Base-by-base conservation (phyloP, 2,797 vertebrate genomes). In the Apogon hyalosoma region DNA sequence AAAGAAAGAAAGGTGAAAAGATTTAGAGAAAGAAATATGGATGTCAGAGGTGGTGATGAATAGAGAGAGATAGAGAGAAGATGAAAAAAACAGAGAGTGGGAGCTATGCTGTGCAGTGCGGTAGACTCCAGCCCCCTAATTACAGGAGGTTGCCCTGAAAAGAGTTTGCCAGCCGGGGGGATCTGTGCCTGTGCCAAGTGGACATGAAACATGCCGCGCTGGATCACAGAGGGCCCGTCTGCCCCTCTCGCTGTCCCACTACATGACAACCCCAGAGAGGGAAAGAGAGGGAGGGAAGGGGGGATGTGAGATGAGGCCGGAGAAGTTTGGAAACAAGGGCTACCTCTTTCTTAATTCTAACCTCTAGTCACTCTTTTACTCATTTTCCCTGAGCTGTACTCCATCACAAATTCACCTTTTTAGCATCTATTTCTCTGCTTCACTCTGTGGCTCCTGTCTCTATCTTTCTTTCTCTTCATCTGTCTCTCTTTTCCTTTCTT, bases 61-160 rank as follows among this genome's bases (percentile, higher is more conserved):
- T 13, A 68, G 58, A 55, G 59, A 63, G 62, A 69, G 19, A 69
- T 15, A 69, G 60, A 82, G 36, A 77, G 52, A 19, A 6, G 31
- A 67, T 60, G 55, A 69, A 50, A 62, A 60, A 54, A 47, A 45
- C 43, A 69, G 65, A 73, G 73, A 75, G 73, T 33, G 81, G n/a
- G 70, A 70, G 80, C 75, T 74, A 86, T 87, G 81, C 69, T 86
- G 80, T 83, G 79, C 88, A 74, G 75, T 87, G 87, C 73, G 80
- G 83, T 81, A 77, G 85, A 92, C 92, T 90, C 88, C 92, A 93
- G 90, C 92, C 91, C 90, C 92, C 89, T 94, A 94, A 95, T 93
- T 94, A 94, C 89, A 89, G 82, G 88, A 93, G 90, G 90, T 90
- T 84, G 91, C 91, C 90, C 92, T 93, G 92, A 94, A 94, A 94